Evolutionary conservation across 2,113 vertebrate species (phyloP), one percentile per base, ranked within the genome.

Genomic region (Oncorhynchus gorbuscha): DNA sequence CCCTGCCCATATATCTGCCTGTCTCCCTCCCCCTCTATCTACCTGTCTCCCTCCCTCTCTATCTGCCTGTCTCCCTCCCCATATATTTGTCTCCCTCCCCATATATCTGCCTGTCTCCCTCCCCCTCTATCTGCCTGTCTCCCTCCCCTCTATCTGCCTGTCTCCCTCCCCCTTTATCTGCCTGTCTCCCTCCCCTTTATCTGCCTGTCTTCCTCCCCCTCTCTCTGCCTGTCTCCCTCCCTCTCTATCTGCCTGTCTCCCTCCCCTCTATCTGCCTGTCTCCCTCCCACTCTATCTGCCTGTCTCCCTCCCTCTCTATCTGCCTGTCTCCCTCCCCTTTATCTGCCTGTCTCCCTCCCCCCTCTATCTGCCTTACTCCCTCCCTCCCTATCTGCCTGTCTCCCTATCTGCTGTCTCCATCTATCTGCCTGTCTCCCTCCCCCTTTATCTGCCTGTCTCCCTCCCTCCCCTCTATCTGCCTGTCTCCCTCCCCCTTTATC

Each of bases 171-270:
- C 3, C 14, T 9, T 1, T 18, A 9, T 14, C 59, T 16, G 5
- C 30, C 26, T 28, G 2, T 28, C 59, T 62, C 5, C 59, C 59
- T 0, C 16, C 0, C 9, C 6, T 8, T 8, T 39, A 45, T 9
- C 39, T 45, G 2, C 8, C 39, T 5, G 4, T 0, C 30, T 39
- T 2, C 59, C 22, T n/a, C n/a, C 59, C 59, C 9, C 6, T 8
- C 35, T 39, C 9, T 8, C 39, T 45, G 2, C 8, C 39, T 5
- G 4, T 0, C 30, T 39, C 8, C 59, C 22, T n/a, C n/a, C 64
- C 26, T 0, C 26, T 28, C 26, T 26, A 26, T 26, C 64, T 66
- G 64, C 66, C 76, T 79, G 78, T 20, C 79, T 80, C 2, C 26
- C 26, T 26, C 26, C 26, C 26, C 26, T 26, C 1, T 26, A 26